A percentile compares a stretch with the other conserved stretches of the same genome.
Evolutionary conservation across 1,140 invertebrate species (phyloP).

Genomic region (Liolophura sinensis): DNA sequence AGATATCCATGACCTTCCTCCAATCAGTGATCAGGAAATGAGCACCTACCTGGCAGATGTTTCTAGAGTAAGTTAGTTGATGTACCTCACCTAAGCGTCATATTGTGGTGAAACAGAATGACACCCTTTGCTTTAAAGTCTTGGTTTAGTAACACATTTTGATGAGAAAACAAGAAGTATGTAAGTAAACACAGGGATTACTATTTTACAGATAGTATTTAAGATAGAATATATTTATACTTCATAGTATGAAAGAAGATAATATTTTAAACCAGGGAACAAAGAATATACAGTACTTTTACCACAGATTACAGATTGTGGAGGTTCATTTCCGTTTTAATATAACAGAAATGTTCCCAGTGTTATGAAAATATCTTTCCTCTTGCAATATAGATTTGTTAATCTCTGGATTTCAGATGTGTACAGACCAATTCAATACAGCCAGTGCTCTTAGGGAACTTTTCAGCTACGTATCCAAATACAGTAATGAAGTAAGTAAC

Average conservation of each 20-base stretch:
- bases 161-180: neutral
- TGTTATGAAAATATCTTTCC: neutral
- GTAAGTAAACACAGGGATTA: neutral
- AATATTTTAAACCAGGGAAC: neutral
- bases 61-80: slow-evolving; percentile 75
- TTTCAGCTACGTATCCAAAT: slow-evolving; percentile 49
- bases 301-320: neutral
- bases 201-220: too few relatives aligned
- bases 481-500: slow-evolving; percentile 41
- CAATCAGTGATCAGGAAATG: slow-evolving; percentile 98
- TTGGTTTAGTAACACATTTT: neutral
- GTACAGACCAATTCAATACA: slow-evolving; percentile 44
- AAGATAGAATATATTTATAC: slow-evolving; percentile 3
- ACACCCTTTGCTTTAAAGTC: neutral
- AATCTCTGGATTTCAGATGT: slow-evolving; percentile 36
- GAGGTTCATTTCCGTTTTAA: neutral
- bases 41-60: slow-evolving; percentile 98
- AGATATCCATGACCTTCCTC: slow-evolving; percentile 76
- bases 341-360: neutral
- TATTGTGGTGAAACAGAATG: neutral
- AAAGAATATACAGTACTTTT: neutral
- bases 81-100: slow-evolving; percentile 4
- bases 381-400: neutral
- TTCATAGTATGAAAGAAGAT: neutral
- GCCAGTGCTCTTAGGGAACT: slow-evolving; percentile 50